Conservation (phyloP, 2,888 invertebrate genomes). For the Euphydryas editha region DNA sequence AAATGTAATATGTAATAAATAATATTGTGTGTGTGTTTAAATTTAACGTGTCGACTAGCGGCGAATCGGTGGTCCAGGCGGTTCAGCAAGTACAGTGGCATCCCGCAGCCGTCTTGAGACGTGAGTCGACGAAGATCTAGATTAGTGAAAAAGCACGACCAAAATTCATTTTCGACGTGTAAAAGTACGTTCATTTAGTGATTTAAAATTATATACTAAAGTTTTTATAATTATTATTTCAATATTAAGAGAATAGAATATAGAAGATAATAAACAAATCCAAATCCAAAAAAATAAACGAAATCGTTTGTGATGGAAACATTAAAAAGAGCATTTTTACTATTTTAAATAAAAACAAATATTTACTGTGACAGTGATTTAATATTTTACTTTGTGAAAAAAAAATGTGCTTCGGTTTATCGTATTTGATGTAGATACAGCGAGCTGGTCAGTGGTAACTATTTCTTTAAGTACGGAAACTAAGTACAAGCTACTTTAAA, state of each 20-base stretch:
- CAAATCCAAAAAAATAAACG: background rate
- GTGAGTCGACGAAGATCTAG: slow-evolving; percentile 32
- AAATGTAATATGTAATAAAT: slow-evolving; percentile 70
- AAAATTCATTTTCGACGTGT: slow-evolving; percentile 27
- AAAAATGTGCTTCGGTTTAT: background rate
- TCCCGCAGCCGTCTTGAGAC: slow-evolving; percentile 49
- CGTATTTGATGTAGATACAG: background rate
- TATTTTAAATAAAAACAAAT: background rate
- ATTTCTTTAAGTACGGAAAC: slow-evolving; percentile 16
- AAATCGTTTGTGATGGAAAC: background rate
- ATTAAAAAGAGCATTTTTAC: background rate
- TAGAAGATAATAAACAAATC: background rate
- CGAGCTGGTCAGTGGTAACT: slow-evolving; percentile 4
- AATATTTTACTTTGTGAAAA: slow-evolving; percentile 1
- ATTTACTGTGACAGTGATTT: slow-evolving; percentile 7
- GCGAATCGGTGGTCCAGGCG: slow-evolving; percentile 40
- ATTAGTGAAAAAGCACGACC: slow-evolving; percentile 24
- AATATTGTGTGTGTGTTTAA: slow-evolving; percentile 66
- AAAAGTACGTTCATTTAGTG: slow-evolving; percentile 35
- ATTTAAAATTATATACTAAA: slow-evolving; percentile 3
- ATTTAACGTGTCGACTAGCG: slow-evolving; percentile 52
- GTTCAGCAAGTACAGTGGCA: slow-evolving; percentile 54
- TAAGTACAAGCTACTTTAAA: slow-evolving; percentile 22
- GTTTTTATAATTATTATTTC: background rate
- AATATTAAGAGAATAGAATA: background rate